A percentile compares a stretch with the other conserved stretches of the same genome.
phyloP scores from a whole-genome alignment of 2,797 vertebrate species.

The Ispidina picta region DNA sequence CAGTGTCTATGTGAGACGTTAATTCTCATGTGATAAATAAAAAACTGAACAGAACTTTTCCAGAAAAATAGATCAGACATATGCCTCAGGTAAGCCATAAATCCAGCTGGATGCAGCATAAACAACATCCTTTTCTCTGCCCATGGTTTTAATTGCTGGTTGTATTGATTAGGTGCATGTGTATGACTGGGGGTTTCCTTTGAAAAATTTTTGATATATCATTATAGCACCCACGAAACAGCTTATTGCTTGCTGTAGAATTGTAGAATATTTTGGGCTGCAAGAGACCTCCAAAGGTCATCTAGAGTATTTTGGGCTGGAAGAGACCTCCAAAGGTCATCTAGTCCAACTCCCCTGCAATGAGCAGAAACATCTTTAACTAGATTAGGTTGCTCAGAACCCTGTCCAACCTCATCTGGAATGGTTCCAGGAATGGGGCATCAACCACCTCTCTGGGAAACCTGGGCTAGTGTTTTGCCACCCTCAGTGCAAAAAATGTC shows the following conservation, averaged over 20 bases:
- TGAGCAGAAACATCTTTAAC: background rate
- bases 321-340: background rate
- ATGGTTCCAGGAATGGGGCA: background rate
- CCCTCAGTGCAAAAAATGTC: background rate
- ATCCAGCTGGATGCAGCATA: background rate
- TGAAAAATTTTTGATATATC: background rate
- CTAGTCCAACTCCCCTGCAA: background rate
- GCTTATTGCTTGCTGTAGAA: fast-evolving
- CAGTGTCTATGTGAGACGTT: background rate
- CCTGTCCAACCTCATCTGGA: background rate
- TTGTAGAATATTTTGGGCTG: background rate
- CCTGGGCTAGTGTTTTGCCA: background rate
- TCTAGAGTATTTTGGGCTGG: background rate
- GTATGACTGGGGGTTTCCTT: background rate
- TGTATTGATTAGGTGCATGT: background rate
- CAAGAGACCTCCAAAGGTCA: background rate
- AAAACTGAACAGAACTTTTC: background rate
- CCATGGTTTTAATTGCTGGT: background rate
- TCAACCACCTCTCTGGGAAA: background rate
- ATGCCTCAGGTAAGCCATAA: background rate
- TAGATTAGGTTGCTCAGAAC: background rate
- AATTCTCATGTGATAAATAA: background rate
- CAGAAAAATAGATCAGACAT: background rate
- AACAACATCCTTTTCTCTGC: background rate
- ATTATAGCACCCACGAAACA: background rate